phyloP scores from a whole-genome alignment of 2,888 invertebrate genomes.

The Branchellion lobata region DNA sequence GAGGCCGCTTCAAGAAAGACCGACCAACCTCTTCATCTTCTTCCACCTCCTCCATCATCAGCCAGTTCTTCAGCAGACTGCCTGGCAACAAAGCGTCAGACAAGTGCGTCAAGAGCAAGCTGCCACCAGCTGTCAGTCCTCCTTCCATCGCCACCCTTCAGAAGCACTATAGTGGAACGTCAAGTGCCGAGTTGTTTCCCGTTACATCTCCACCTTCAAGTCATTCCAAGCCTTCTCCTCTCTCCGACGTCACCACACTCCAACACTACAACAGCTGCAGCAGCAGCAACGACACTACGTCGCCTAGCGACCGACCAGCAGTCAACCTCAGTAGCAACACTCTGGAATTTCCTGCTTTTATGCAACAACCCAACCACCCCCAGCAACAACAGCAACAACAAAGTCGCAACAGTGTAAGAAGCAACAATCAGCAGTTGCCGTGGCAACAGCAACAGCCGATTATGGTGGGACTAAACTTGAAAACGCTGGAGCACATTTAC shows the following conservation, averaged over 20 bases:
- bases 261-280: not conserved
- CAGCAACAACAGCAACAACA: constrained; percentile 5
- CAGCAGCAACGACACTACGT: constrained; percentile 10
- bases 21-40: constrained; percentile 2
- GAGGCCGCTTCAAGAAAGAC: not conserved
- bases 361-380: not conserved
- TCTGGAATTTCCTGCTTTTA: constrained; percentile 3
- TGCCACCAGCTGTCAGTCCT: not conserved
- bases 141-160: constrained; percentile 7
- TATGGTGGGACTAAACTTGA: not conserved
- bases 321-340: not conserved
- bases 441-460: constrained; percentile 3
- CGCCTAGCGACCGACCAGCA: not conserved
- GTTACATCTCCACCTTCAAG: not conserved
- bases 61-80: not conserved
- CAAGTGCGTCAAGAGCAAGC: not conserved
- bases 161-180: not conserved
- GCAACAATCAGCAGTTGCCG: not conserved
- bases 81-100: constrained; percentile 7
- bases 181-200: not conserved
- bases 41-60: not conserved
- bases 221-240: constrained; percentile 1
- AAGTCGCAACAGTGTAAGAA: not conserved
- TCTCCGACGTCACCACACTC: constrained; percentile 2
- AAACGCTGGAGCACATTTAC: constrained; percentile 21